Evolutionary conservation across 2,113 vertebrate species (phyloP).

Genomic region (Dromaius novaehollandiae): DNA sequence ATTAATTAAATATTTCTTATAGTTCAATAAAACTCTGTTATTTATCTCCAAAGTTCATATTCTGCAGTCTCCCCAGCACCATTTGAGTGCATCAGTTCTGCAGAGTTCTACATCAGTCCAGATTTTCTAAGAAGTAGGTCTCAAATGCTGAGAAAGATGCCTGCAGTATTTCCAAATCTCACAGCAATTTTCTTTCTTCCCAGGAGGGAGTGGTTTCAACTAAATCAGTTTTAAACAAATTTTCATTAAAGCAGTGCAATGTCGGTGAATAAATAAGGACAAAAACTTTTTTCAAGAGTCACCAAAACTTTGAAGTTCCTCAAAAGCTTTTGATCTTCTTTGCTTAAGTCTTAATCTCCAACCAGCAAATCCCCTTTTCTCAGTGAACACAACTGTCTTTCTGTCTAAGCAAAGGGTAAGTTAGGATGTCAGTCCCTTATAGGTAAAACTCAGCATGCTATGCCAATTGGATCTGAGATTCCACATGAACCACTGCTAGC

Average conservation of each 20-base stretch:
- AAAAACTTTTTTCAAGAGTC: background rate
- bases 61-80: background rate
- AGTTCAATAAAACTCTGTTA: background rate
- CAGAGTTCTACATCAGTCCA: background rate
- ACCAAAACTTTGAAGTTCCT: background rate
- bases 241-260: background rate
- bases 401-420: background rate
- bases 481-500: background rate
- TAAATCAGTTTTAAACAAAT: background rate
- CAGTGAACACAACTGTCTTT: background rate
- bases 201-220: background rate
- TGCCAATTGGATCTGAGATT: constrained; percentile 4
- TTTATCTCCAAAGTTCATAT: background rate
- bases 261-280: background rate
- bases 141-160: background rate
- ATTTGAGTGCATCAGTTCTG: background rate
- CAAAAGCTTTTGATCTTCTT: background rate
- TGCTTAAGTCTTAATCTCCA: background rate
- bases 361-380: background rate
- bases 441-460: background rate
- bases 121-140: background rate
- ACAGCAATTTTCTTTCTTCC: background rate
- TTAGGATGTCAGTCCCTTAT: background rate
- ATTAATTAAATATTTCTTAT: background rate
- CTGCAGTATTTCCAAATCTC: background rate